A percentile compares a stretch with the other conserved stretches of the same genome.
Evolutionary conservation across 2,113 vertebrate species (phyloP).

Genomic region (Semnornis frantzii): DNA sequence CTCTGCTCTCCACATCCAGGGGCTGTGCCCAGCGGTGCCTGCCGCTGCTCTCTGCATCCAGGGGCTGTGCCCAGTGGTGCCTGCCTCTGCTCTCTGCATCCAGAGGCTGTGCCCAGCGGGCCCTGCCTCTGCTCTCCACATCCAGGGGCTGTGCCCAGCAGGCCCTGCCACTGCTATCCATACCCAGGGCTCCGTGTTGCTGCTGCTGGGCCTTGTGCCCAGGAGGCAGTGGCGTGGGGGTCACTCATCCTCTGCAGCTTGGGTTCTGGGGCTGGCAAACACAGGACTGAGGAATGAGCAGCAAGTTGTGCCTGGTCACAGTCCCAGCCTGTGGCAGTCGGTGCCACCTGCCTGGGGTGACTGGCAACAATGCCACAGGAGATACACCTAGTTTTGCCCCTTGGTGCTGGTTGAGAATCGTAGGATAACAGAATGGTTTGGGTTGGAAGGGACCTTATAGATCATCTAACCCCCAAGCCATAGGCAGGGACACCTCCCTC

Average conservation of each 20-base stretch:
- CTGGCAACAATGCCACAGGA: fast-evolving
- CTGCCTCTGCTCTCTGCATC: no score
- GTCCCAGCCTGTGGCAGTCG: fast-evolving
- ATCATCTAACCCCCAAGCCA: no score
- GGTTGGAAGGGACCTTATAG: no score
- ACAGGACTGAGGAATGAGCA: not conserved
- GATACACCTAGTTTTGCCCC: not conserved
- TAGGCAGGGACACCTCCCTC: no score
- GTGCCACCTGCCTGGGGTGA: not conserved
- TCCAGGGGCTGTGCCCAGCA: fast-evolving
- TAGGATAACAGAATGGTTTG: no score
- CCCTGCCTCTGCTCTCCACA: no score
- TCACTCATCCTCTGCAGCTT: not conserved
- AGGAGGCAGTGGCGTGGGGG: fast-evolving
- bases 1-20: no score
- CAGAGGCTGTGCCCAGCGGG: no score
- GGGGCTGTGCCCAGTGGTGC: not conserved
- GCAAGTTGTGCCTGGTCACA: fast-evolving
- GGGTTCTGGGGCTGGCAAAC: not conserved
- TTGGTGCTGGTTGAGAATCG: not conserved
- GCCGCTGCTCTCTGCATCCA: not conserved
- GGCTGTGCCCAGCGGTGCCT: fast-evolving
- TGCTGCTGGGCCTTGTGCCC: not conserved
- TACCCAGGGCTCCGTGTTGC: fast-evolving
- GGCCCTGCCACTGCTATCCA: not conserved